Percentiles rank a stretch among this genome's conserved stretches.
Conservation (phyloP, 2,888 invertebrate species). For the Ectobius pallidus region DNA sequence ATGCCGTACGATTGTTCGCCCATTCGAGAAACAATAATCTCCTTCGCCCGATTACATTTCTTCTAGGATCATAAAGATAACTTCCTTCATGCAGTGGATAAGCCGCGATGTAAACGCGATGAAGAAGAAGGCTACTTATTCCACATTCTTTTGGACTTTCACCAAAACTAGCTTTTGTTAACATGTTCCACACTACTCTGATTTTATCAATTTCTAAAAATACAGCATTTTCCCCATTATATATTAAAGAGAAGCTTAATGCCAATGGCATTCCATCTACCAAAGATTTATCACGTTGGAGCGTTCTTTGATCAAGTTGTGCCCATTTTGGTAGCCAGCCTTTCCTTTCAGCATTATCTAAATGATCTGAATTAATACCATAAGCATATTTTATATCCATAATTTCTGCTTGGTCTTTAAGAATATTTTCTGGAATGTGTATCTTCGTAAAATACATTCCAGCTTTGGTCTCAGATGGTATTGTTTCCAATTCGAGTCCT, state of each 20-base stretch:
- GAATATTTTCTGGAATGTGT: not conserved
- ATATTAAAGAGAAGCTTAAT: too few species aligned
- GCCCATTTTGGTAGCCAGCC: not conserved
- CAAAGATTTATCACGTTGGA: too few species aligned
- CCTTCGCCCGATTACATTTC: not conserved
- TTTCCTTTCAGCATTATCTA: not conserved
- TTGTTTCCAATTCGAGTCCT: not conserved
- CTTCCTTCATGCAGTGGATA: not conserved
- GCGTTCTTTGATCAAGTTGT: not conserved
- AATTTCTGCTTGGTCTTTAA: not conserved
- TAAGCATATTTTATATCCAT: not conserved
- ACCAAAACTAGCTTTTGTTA: not conserved
- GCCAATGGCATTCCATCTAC: too few species aligned
- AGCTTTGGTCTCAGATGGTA: not conserved
- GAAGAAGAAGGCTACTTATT: not conserved
- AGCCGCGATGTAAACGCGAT: not conserved
- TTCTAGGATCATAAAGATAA: not conserved
- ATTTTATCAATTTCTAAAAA: not conserved
- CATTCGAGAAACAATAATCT: not conserved
- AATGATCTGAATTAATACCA: not conserved
- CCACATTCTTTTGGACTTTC: not conserved
- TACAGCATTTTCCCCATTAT: too few species aligned
- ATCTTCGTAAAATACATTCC: not conserved
- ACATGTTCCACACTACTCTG: not conserved
- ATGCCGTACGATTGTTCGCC: not conserved